phyloP scores from a whole-genome alignment of 2,888 invertebrate species.

The Aspidiotus rigidus region DNA sequence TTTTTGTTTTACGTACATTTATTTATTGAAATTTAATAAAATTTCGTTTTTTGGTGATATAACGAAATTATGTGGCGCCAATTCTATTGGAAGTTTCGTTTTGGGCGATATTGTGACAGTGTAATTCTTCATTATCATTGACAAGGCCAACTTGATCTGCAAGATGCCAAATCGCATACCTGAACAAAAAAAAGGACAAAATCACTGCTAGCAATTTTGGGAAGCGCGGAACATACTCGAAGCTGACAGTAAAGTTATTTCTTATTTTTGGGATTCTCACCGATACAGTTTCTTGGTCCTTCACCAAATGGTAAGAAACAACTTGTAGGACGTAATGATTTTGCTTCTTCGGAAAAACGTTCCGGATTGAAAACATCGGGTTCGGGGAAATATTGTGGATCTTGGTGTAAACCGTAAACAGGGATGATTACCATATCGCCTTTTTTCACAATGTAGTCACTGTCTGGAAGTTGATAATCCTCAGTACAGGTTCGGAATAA shows the following conservation, averaged over 20 bases:
- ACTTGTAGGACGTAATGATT: background rate
- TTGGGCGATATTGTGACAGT: slow-evolving; percentile 18
- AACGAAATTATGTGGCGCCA: too few species aligned
- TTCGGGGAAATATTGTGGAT: slow-evolving; percentile 40
- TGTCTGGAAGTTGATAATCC: slow-evolving; percentile 36
- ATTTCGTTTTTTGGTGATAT: too few species aligned
- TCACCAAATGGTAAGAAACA: slow-evolving; percentile 28
- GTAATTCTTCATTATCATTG: slow-evolving; percentile 26
- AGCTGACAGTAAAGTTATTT: too few species aligned
- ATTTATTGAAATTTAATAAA: too few species aligned
- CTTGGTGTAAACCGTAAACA: slow-evolving; percentile 41
- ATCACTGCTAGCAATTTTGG: too few species aligned
- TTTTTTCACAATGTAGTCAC: slow-evolving; percentile 37
- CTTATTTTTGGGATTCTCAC: background rate
- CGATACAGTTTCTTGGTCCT: slow-evolving; percentile 23
- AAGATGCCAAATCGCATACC: slow-evolving; percentile 34
- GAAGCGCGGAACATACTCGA: too few species aligned
- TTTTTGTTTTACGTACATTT: too few species aligned
- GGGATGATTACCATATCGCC: slow-evolving; percentile 40
- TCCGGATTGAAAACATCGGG: slow-evolving; percentile 42
- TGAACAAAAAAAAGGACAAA: background rate
- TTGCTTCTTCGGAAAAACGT: slow-evolving; percentile 38
- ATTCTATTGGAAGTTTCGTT: slow-evolving; percentile 20
- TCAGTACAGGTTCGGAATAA: slow-evolving; percentile 41
- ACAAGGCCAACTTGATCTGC: slow-evolving; percentile 25